These are phyloP conservation scores for Muricea muricata DNA, from an alignment of 92 coral and sea anemone genomes.

Conservation along the genomic window DNA sequence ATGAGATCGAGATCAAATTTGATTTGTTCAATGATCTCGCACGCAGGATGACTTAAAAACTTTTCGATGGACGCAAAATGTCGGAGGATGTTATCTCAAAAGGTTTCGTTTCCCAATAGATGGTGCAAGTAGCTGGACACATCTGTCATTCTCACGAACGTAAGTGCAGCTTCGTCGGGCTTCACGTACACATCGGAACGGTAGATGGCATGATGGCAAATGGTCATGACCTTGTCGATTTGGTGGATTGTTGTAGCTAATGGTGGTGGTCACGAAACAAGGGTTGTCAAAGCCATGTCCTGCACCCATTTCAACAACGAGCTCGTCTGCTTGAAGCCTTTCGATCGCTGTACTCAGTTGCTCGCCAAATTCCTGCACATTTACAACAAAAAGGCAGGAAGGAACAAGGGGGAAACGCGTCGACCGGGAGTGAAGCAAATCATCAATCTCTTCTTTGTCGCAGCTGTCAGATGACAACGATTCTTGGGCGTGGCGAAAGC, in stretches of 20 bases:
- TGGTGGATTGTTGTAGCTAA: no score
- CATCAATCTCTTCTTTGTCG: not conserved
- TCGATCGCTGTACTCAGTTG: not conserved
- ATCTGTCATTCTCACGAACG: not conserved
- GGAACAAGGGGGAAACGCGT: not conserved
- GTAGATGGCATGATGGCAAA: not conserved
- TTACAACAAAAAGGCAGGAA: not conserved
- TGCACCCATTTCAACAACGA: slow-evolving; percentile 7
- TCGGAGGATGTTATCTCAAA: not conserved
- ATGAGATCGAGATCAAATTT: slow-evolving; percentile 8
- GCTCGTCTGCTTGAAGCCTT: slow-evolving; percentile 1
- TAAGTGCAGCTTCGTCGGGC: no score
- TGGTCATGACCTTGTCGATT: not conserved
- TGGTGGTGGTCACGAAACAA: no score
- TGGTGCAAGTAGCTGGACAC: not conserved
- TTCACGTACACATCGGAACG: no score
- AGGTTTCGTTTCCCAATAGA: not conserved
- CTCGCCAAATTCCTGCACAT: not conserved
- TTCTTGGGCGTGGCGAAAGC: slow-evolving; percentile 7
- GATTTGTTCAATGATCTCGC: slow-evolving; percentile 21
- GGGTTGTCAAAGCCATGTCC: no score
- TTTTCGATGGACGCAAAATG: not conserved
- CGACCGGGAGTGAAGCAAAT: not conserved
- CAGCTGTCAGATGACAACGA: slow-evolving; percentile 6
- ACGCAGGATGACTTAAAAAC: slow-evolving; percentile 12